phyloP scores from a whole-genome alignment of 1,140 invertebrate genomes.

The Pseudoatta argentina region DNA sequence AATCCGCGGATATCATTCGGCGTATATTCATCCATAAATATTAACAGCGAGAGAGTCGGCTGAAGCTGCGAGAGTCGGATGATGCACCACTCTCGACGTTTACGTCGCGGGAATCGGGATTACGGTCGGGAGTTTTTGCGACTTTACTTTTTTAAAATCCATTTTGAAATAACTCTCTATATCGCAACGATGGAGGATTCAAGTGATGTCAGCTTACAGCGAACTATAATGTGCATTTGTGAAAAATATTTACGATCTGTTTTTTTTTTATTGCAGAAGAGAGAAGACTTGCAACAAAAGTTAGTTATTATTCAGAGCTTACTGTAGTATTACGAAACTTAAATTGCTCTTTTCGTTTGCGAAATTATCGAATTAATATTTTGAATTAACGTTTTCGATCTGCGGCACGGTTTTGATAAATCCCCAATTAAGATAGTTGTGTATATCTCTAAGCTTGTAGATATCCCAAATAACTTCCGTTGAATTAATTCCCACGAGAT shows the following conservation, averaged over 20 bases:
- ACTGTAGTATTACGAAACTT: not conserved
- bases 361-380: not conserved
- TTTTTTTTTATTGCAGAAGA: not conserved
- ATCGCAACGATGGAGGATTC: not conserved
- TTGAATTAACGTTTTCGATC: constrained; percentile 5
- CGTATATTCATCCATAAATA: constrained; percentile 34
- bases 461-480: constrained; percentile 41
- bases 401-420: constrained; percentile 25
- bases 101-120: constrained; percentile 28
- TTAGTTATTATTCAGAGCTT: not conserved
- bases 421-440: constrained; percentile 5
- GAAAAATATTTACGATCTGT: not conserved
- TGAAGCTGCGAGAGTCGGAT: constrained; percentile 24
- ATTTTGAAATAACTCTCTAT: constrained; percentile 18
- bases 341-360: not conserved
- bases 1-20: constrained; percentile 30
- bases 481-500: constrained; percentile 33
- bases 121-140: constrained; percentile 6
- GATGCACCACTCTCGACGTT: constrained; percentile 37
- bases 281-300: not conserved
- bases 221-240: not conserved
- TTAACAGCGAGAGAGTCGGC: constrained; percentile 25
- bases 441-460: constrained; percentile 10
- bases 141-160: constrained; percentile 31
- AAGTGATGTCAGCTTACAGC: constrained; percentile 7